Conservation (phyloP, 1,140 invertebrate species). For the Pinna nobilis region DNA sequence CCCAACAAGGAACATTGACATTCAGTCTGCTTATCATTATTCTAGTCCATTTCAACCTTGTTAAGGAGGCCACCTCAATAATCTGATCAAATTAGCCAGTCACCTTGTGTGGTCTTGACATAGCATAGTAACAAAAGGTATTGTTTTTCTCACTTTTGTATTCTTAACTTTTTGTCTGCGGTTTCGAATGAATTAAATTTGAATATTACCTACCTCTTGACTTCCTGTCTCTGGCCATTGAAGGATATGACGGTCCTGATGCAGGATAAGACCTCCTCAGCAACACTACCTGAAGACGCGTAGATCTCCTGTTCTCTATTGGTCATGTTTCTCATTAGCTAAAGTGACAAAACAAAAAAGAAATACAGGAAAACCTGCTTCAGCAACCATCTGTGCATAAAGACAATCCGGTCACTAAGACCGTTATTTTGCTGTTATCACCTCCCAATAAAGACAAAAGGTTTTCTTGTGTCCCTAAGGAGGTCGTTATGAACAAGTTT, state of each 20-base stretch:
- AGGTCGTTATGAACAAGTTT: too few species aligned
- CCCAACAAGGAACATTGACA: too few species aligned
- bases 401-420: too few species aligned
- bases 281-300: conserved; percentile 70
- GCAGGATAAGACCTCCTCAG: conserved; percentile 73
- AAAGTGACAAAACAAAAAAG: conserved; percentile 11
- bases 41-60: too few species aligned
- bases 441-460: too few species aligned
- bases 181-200: background rate
- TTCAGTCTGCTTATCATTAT: too few species aligned
- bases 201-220: conserved; percentile 41
- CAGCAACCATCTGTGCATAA: too few species aligned
- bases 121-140: background rate
- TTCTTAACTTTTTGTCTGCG: background rate
- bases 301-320: conserved; percentile 69
- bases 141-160: background rate
- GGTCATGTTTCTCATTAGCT: conserved; percentile 51
- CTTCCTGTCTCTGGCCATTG: conserved; percentile 71
- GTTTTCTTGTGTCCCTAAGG: too few species aligned
- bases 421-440: too few species aligned
- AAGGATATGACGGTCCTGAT: conserved; percentile 74
- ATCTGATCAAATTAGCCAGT: background rate
- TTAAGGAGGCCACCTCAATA: background rate
- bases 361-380: too few species aligned
- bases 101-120: too few species aligned